Conservation (phyloP, 35 echinoderm and acorn worm species). For the Acanthaster planci region DNA sequence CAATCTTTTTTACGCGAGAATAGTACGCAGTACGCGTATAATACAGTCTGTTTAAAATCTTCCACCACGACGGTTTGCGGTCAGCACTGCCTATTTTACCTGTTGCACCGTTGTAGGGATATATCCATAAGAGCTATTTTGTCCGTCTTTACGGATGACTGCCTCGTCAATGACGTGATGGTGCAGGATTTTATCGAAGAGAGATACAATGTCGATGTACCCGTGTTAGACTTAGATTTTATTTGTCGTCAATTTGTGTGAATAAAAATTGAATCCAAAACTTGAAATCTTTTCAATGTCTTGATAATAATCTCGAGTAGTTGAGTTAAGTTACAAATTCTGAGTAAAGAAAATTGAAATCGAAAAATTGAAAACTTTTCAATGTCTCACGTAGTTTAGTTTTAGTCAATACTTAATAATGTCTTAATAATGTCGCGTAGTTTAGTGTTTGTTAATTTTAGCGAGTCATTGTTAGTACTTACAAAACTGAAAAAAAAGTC, state of each 20-base stretch:
- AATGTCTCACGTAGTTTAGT: too few species aligned
- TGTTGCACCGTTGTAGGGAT: slow-evolving; percentile 20
- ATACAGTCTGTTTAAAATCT: slow-evolving; percentile 13
- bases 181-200: neutral
- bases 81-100: slow-evolving; percentile 56
- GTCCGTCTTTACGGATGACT: neutral
- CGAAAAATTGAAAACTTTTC: too few species aligned
- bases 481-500: neutral
- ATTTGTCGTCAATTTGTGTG: too few species aligned
- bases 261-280: too few species aligned
- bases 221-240: too few species aligned
- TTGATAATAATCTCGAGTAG: too few species aligned
- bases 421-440: neutral
- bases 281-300: too few species aligned
- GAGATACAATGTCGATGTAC: neutral
- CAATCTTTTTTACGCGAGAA: neutral
- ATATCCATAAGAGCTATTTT: neutral
- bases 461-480: too few species aligned
- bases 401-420: too few species aligned
- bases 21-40: neutral
- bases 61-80: slow-evolving; percentile 39
- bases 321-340: too few species aligned
- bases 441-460: neutral
- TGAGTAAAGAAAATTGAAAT: too few species aligned
- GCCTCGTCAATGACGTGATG: neutral